Conservation (phyloP, 2,797 vertebrate species). For the Myioborus miniatus region DNA sequence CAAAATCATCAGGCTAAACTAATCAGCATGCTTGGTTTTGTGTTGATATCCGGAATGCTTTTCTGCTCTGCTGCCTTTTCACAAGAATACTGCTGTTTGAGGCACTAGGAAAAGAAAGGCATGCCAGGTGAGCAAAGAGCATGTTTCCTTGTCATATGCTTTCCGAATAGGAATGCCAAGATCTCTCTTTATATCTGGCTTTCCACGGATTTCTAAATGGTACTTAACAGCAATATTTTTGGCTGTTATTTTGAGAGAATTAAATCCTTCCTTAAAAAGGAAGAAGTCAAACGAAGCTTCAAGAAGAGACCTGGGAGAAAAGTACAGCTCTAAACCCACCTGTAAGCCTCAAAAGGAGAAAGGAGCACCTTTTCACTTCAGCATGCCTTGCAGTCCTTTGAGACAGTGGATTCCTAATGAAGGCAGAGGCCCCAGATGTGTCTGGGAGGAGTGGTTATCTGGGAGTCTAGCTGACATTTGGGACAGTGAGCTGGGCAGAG, state of each 20-base stretch:
- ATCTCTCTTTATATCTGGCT: not conserved
- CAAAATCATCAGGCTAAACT: not conserved
- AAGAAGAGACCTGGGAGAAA: not conserved
- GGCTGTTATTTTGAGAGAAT: not conserved
- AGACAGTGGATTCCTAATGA: not conserved
- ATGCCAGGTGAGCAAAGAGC: not conserved
- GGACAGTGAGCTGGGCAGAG: not conserved
- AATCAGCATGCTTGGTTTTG: not conserved
- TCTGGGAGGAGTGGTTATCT: not conserved
- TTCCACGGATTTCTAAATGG: not conserved
- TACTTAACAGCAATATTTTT: not conserved
- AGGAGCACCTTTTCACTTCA: not conserved
- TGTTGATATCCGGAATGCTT: not conserved
- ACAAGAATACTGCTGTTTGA: not conserved
- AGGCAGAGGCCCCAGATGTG: not conserved
- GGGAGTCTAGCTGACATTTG: not conserved
- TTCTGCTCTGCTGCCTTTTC: not conserved
- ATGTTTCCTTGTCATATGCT: not conserved
- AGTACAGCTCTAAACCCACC: not conserved
- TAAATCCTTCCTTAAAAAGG: not conserved
- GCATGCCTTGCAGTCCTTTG: not conserved
- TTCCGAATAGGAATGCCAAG: not conserved
- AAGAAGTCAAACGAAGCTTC: not conserved
- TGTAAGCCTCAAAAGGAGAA: not conserved
- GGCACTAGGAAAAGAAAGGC: not conserved